Evolutionary conservation across 2,113 vertebrate species (phyloP), one percentile per base, ranked within the genome.

Genomic region (Murina feae): DNA sequence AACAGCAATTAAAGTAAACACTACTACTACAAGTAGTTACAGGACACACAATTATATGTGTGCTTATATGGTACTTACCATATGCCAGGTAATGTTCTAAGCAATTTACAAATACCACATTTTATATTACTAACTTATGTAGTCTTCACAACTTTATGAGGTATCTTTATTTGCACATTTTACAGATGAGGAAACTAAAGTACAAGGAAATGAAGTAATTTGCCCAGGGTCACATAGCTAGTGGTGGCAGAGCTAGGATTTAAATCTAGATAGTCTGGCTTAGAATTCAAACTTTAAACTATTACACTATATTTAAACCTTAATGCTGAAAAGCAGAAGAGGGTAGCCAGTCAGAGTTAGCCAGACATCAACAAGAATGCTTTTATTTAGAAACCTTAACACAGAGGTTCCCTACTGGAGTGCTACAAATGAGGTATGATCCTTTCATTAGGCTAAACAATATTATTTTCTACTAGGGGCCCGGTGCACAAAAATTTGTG

Each of bases 101-200:
- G 81, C 18, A 44, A 47, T 75, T 79, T 39, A 60, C 5, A 89
- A 32, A 81, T 8, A 55, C 23, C 18, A 37, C 1, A 44, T 30
- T 83, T 35, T 72, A 80, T 20, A 39, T 4, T 6, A 58, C 51
- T 42, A 30, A 78, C 35, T 74, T 44, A 21, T 9, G 55, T 51
- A 68, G 47, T 18, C 66, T 20, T 84, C 47, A 80, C 60, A 74
- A 44, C 68, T 86, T n/a, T 80, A 14, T 20, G 60, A 65, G 32
- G 25, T 21, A 65, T n/a, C 51, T 92, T 81, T 53, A 88, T 30
- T 42, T 16, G 35, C 53, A 84, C 28, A 39, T 90, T 81, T 95
- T 85, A 82, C 60, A 90, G 81, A 78, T 58, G 71, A 95, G 85
- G 86, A 96, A 74, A 88, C 49, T 85, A 72, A 75, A 63, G 55